phyloP scores from a whole-genome alignment of 2,797 vertebrate species.

The Thamnophis elegans region DNA sequence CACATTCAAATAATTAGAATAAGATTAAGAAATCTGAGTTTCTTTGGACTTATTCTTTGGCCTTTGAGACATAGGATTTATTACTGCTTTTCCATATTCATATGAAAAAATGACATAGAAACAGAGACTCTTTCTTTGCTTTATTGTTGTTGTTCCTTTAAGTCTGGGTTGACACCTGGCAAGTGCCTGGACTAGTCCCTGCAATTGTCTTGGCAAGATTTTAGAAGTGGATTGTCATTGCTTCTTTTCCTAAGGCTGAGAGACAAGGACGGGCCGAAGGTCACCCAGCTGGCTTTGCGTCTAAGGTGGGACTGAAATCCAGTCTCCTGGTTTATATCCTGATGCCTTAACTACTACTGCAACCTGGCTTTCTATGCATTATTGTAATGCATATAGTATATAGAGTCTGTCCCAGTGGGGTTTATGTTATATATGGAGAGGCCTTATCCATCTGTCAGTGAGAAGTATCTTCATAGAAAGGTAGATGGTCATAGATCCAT shows the following conservation, averaged over 20 bases:
- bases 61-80: neutral
- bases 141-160: neutral
- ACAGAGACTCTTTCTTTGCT: neutral
- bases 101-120: neutral
- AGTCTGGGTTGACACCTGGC: neutral
- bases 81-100: neutral
- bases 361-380: neutral
- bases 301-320: neutral
- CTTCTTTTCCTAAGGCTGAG: neutral
- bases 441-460: neutral
- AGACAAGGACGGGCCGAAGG: neutral
- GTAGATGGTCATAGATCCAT: neutral
- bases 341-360: neutral
- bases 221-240: neutral
- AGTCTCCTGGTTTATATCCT: neutral
- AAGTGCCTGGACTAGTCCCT: neutral
- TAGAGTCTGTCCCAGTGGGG: neutral
- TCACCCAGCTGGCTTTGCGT: neutral
- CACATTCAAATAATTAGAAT: neutral
- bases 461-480: neutral
- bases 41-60: neutral
- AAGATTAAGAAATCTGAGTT: neutral
- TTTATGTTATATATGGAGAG: neutral
- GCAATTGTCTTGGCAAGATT: neutral
- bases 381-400: neutral